phyloP scores from a whole-genome alignment of 2,797 vertebrate species.

The Protonibea diacanthus region DNA sequence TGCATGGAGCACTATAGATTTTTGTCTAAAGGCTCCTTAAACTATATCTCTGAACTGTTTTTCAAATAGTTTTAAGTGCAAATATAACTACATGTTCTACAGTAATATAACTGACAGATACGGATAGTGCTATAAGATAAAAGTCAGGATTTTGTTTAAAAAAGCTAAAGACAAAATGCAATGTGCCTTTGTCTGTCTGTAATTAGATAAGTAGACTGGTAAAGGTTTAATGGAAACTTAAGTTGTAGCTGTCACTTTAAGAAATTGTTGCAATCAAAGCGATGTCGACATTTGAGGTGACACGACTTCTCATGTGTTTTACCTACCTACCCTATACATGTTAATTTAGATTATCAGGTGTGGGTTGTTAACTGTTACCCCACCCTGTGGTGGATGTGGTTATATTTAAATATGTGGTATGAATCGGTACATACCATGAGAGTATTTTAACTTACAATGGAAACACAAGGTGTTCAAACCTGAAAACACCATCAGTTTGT shows the following conservation, averaged over 20 bases:
- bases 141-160: neutral
- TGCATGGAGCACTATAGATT: neutral
- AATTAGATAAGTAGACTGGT: neutral
- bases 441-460: conserved; percentile 18
- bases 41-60: neutral
- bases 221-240: neutral
- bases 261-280: neutral
- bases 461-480: neutral
- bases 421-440: conserved; percentile 26
- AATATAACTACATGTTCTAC: neutral
- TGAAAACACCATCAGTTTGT: neutral
- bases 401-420: conserved; percentile 35
- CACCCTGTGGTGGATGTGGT: conserved; percentile 51
- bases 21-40: neutral
- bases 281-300: neutral
- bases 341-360: conserved; percentile 39
- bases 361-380: conserved; percentile 33
- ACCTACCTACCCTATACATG: neutral
- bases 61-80: neutral
- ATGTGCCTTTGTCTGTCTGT: neutral
- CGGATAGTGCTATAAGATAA: neutral
- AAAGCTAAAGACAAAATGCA: neutral
- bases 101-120: conserved; percentile 1
- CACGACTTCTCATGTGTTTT: neutral
- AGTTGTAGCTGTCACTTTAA: neutral